phyloP scores from a whole-genome alignment of 1,140 invertebrate genomes.

The Meloidogyne hapla region DNA sequence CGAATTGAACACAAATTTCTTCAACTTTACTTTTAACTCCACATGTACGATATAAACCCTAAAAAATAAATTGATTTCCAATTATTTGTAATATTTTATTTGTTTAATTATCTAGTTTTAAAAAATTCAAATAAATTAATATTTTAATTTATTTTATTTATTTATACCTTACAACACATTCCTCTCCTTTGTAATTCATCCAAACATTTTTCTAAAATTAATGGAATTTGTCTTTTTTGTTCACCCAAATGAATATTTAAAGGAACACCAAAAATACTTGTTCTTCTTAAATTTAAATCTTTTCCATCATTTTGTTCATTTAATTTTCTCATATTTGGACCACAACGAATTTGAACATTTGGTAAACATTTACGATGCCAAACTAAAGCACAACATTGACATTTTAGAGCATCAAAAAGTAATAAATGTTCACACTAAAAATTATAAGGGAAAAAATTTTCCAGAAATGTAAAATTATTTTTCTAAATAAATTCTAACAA shows the following conservation, averaged over 20 bases:
- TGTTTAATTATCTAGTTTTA: too few relatives aligned
- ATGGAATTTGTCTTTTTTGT: constrained; percentile 53
- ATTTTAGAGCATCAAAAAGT: constrained; percentile 60
- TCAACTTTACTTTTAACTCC: constrained; percentile 63
- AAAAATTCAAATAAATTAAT: constrained; percentile 14
- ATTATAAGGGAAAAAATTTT: not conserved
- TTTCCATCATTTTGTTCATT: constrained; percentile 17
- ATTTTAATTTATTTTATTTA: constrained; percentile 15
- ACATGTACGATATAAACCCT: constrained; percentile 63
- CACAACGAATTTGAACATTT: constrained; percentile 42
- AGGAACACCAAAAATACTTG: constrained; percentile 61
- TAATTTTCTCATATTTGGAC: constrained; percentile 36
- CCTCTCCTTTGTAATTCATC: constrained; percentile 38
- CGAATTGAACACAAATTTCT: constrained; percentile 61
- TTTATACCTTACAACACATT: constrained; percentile 56
- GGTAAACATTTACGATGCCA: constrained; percentile 60
- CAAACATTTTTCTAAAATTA: constrained; percentile 25
- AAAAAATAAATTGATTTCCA: constrained; percentile 19
- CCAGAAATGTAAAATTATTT: too few relatives aligned
- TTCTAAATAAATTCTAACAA: too few relatives aligned
- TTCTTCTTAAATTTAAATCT: constrained; percentile 38
- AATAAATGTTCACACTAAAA: constrained; percentile 53
- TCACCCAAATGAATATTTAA: constrained; percentile 53
- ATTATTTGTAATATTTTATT: constrained; percentile 4
- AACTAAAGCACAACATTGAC: constrained; percentile 45